Conservation (phyloP, 1,140 invertebrate genomes). For the Vollenhovia emeryi region DNA sequence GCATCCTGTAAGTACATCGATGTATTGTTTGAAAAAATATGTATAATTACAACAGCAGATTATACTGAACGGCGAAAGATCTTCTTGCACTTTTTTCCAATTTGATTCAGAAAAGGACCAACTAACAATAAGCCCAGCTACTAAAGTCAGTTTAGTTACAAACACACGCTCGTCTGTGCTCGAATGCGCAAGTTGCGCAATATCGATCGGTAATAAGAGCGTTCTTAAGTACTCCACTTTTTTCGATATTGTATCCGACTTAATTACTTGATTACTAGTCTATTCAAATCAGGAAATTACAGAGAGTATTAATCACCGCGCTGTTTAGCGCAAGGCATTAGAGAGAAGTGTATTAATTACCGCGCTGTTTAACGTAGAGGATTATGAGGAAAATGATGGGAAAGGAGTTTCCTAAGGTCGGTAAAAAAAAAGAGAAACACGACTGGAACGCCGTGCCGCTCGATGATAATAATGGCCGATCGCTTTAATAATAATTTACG, state of each 20-base stretch:
- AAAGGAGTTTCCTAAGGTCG: neutral
- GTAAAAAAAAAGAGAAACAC: slow-evolving; percentile 7
- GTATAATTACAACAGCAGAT: too few species aligned
- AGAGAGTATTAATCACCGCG: slow-evolving; percentile 53
- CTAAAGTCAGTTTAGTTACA: neutral
- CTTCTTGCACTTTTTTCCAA: too few species aligned
- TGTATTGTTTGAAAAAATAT: too few species aligned
- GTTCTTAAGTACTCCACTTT: slow-evolving; percentile 9
- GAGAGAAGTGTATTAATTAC: slow-evolving; percentile 50
- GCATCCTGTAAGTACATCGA: too few species aligned
- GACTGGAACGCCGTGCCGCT: neutral
- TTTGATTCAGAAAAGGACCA: neutral
- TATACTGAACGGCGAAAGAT: too few species aligned
- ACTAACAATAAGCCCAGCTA: neutral
- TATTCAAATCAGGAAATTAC: slow-evolving; percentile 55
- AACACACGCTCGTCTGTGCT: neutral
- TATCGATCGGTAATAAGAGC: slow-evolving; percentile 19
- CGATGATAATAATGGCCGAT: slow-evolving; percentile 5
- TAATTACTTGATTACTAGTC: slow-evolving; percentile 50
- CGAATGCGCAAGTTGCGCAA: neutral
- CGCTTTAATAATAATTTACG: slow-evolving; percentile 16
- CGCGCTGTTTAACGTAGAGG: slow-evolving; percentile 19
- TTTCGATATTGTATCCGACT: slow-evolving; percentile 43
- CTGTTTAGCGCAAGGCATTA: slow-evolving; percentile 40
- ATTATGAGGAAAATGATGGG: slow-evolving; percentile 42